phyloP scores from a whole-genome alignment of 92 coral and sea anemone species.

The Palythoa caribaeorum region DNA sequence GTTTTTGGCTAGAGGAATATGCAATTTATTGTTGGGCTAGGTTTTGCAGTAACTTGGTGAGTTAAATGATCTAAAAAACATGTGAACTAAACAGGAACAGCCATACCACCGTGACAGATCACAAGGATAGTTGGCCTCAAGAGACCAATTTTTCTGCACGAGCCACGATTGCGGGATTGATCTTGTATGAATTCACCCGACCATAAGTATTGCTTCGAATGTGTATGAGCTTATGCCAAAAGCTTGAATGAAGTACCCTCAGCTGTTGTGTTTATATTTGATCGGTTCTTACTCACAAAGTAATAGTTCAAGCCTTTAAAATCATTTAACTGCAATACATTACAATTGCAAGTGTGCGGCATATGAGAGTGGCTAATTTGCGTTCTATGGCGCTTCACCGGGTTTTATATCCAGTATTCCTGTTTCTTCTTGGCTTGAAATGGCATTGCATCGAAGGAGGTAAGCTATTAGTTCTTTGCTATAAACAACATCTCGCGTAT shows the following conservation, averaged over 20 bases:
- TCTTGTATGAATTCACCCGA: neutral
- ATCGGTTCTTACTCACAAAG: constrained; percentile 4
- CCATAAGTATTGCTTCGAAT: neutral
- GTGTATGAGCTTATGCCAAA: neutral
- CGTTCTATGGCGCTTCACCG: constrained; percentile 20
- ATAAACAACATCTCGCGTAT: neutral
- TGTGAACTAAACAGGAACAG: neutral
- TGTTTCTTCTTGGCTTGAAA: constrained; percentile 15
- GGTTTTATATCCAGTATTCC: neutral
- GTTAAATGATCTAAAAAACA: neutral
- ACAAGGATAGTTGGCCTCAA: neutral
- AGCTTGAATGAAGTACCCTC: neutral
- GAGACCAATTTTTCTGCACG: constrained; percentile 12
- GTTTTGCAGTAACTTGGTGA: neutral
- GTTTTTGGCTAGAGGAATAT: constrained; percentile 12
- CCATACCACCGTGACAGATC: neutral
- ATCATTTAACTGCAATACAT: neutral
- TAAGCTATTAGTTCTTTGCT: neutral
- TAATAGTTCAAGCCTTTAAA: neutral
- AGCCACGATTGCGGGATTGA: neutral
- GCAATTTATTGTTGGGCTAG: neutral
- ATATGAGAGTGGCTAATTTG: neutral
- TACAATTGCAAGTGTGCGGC: neutral
- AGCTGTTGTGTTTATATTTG: constrained; percentile 19
- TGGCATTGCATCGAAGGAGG: constrained; percentile 16